Evolutionary conservation across 2,797 vertebrate species (phyloP), one percentile per base, ranked within the genome.

Genomic region (Trematocara caparti): DNA sequence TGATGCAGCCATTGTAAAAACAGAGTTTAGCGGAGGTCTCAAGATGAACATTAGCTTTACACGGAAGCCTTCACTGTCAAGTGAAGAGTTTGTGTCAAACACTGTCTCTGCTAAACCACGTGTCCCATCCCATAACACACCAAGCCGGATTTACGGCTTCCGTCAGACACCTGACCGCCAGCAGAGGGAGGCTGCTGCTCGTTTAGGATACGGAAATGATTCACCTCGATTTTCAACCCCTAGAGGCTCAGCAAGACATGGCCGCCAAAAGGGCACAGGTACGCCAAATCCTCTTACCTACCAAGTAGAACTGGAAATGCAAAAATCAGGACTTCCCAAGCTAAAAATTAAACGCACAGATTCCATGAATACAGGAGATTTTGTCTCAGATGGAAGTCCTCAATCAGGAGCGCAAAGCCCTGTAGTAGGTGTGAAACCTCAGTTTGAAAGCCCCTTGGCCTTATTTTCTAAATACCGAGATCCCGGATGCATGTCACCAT

Each of bases 271-370:
- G 43, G 83, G 66, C 6, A 7, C 2, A 0, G 34, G n/a, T 3
- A 73, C 92, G n/a, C 80, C 83, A 2, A 91, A 87, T 36, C 57
- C 94, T 0, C 92, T 93, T 0, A 95, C 95, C 1, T 99, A 99
- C 0, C 95, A 98, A 66, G 97, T 99, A 3, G 97, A 99, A 80
- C 91, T 99, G 78, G 96, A 98, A 87, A 97, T 98, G 97, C 97
- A 96, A 74, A 95, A 96, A 0, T 97, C 97, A 0, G 98, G 98
- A 38, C 93, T 98, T 77, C 99, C 98, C 9, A 98, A 97, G 80
- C 97, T 99, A 11, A 97, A 95, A 57, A 94, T 99, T 85, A 98
- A 96, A 83, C 96, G 96, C 66, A 90, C 96, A 0, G 95, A 96
- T 8, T 96, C 97, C 19, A 92, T 89, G 78, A 93, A 86, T 2